A percentile compares a stretch with the other conserved stretches of the same genome.
phyloP scores from a whole-genome alignment of 2,888 invertebrate species.

The Lymantria monacha region DNA sequence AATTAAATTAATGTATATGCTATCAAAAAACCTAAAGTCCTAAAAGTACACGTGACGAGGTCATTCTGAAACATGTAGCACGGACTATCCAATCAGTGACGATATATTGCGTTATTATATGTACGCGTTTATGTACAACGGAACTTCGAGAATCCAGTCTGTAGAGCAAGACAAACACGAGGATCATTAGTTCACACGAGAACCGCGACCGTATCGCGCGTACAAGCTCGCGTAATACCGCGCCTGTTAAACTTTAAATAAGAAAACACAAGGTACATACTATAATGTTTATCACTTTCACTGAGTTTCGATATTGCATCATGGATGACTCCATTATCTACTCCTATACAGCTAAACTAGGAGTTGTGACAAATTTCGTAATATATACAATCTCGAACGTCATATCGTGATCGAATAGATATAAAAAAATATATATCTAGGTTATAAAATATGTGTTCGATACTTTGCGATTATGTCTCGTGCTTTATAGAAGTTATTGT shows the following conservation, averaged over 20 bases:
- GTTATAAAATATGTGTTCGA: no score
- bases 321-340: slow-evolving; percentile 7
- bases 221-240: slow-evolving; percentile 13
- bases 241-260: slow-evolving; percentile 21
- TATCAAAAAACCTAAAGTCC: no score
- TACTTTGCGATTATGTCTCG: no score
- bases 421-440: background rate
- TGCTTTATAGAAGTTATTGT: no score
- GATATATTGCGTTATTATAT: no score
- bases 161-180: no score
- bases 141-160: no score
- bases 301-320: slow-evolving; percentile 23
- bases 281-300: slow-evolving; percentile 20
- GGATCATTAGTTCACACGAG: slow-evolving; percentile 16
- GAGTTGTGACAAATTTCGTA: slow-evolving; percentile 21
- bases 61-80: no score
- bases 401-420: background rate
- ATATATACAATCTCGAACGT: slow-evolving; percentile 15
- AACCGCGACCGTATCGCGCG: slow-evolving; percentile 20
- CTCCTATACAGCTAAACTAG: slow-evolving; percentile 6
- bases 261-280: slow-evolving; percentile 20
- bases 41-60: no score
- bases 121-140: no score
- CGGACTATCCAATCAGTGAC: no score
- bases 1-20: no score